Conservation (phyloP, 2,888 invertebrate species). For the Perdita meconis region DNA sequence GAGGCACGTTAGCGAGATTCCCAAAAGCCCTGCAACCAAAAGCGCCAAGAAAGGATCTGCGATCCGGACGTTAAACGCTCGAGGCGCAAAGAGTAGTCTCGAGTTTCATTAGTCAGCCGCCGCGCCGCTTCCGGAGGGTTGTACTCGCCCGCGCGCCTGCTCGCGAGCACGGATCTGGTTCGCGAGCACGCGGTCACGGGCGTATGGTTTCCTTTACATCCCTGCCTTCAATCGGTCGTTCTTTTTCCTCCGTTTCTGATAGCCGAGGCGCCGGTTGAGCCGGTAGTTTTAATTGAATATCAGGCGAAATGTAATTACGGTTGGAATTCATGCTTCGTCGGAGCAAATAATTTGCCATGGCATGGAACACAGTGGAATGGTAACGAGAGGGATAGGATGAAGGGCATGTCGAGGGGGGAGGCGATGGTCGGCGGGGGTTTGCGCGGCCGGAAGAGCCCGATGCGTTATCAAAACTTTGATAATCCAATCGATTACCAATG, state of each 20-base stretch:
- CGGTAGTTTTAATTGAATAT: conserved; percentile 84
- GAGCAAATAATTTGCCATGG: conserved; percentile 83
- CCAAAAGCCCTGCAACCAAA: not conserved
- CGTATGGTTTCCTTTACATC: conserved; percentile 49
- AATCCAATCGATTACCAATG: conserved; percentile 78
- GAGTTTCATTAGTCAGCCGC: conserved; percentile 19
- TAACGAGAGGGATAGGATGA: conserved; percentile 64
- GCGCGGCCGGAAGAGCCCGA: conserved; percentile 70
- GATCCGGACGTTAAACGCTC: conserved; percentile 1
- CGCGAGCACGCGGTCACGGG: not conserved
- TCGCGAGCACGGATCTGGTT: no score
- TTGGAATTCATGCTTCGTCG: conserved; percentile 83
- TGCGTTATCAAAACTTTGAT: conserved; percentile 79
- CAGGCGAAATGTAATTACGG: conserved; percentile 83
- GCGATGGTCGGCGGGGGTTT: conserved; percentile 36
- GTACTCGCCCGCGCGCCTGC: not conserved
- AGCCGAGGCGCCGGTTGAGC: conserved; percentile 69
- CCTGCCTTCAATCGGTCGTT: conserved; percentile 64
- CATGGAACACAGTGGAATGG: conserved; percentile 74
- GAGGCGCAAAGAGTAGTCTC: conserved; percentile 1
- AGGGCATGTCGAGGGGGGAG: conserved; percentile 63
- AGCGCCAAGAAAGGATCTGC: not conserved
- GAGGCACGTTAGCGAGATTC: not conserved
- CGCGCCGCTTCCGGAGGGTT: conserved; percentile 6
- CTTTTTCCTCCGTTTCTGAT: conserved; percentile 62